These are phyloP conservation scores for Cephalotes varians DNA, from an alignment of 2,888 invertebrate species.

Conservation along the genomic window DNA sequence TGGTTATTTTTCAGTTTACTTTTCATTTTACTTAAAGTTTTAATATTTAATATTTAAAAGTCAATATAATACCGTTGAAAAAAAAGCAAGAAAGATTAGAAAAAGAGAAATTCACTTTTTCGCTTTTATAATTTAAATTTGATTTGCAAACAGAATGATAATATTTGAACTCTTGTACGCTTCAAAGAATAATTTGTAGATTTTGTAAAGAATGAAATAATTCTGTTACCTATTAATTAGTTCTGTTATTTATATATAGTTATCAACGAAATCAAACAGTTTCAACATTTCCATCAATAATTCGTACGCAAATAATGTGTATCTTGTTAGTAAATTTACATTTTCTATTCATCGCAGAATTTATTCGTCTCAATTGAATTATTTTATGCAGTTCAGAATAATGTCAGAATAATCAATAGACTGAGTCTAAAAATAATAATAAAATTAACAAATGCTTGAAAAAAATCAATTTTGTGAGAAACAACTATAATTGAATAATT, in stretches of 20 bases:
- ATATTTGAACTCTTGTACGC: not conserved
- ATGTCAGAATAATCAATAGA: not conserved
- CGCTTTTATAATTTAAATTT: not conserved
- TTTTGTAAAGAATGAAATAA: not conserved
- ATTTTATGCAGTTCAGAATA: not conserved
- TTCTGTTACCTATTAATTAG: not conserved
- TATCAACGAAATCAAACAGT: not conserved
- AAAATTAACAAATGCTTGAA: not conserved
- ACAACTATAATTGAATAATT: not conserved
- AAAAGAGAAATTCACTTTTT: not conserved
- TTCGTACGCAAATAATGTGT: not conserved
- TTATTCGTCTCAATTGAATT: not conserved
- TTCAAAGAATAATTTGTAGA: not conserved
- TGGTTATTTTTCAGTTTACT: not conserved
- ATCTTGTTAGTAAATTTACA: not conserved
- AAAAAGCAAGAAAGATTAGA: not conserved
- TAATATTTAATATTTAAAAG: slow-evolving; percentile 10
- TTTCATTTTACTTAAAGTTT: not conserved
- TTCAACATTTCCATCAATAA: not conserved
- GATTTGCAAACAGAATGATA: not conserved
- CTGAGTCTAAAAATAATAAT: not conserved
- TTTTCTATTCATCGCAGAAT: not conserved
- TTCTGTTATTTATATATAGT: not conserved
- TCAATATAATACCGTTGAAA: not conserved
- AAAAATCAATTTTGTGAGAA: not conserved